Percentiles rank a stretch among this genome's conserved stretches.
Conservation (phyloP, 2,797 vertebrate genomes). For the Macropodus opercularis region DNA sequence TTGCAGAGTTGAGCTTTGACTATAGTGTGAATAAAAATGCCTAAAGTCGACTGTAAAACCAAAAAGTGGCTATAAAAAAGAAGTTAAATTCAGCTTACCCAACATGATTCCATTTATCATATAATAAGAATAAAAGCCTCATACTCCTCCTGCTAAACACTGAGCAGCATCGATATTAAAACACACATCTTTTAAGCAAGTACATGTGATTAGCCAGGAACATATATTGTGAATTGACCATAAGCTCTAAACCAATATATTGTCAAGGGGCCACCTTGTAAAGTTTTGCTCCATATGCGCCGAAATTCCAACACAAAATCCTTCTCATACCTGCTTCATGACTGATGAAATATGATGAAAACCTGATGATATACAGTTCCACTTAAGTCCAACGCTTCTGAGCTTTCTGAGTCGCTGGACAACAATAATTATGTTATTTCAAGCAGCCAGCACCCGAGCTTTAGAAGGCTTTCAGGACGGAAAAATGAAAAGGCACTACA, state of each 20-base stretch:
- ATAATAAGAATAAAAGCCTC: not conserved
- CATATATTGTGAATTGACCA: not conserved
- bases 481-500: conserved; percentile 35
- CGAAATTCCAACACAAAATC: not conserved
- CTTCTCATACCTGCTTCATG: not conserved
- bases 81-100: not conserved
- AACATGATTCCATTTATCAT: not conserved
- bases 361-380: not conserved
- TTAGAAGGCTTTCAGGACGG: conserved; percentile 29
- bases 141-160: not conserved
- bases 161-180: not conserved
- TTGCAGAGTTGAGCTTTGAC: not conserved
- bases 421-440: conserved; percentile 51
- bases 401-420: conserved; percentile 27
- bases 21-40: conserved; percentile 12
- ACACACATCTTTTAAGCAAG: not conserved
- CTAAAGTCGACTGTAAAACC: not conserved
- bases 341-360: too few relatives aligned
- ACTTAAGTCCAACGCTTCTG: conserved; percentile 13
- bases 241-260: too few relatives aligned
- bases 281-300: not conserved
- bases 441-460: conserved; percentile 25
- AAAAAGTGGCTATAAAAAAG: not conserved
- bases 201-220: not conserved
- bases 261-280: not conserved